Evolutionary conservation across 2,113 vertebrate genomes (phyloP), one percentile per base, ranked within the genome.

Genomic region (Anseranas semipalmata): DNA sequence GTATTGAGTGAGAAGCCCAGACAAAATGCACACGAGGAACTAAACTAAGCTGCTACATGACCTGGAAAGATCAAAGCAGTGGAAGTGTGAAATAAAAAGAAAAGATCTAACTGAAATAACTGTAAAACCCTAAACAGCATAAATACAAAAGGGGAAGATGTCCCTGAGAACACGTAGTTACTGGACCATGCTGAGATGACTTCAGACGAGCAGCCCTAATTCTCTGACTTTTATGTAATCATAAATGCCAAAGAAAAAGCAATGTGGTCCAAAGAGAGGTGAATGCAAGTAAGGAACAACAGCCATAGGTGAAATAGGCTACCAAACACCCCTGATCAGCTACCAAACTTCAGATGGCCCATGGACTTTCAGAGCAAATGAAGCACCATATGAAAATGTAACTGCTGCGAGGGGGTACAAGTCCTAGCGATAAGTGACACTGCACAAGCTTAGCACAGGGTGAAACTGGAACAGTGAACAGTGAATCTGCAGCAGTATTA

Each of bases 21-120:
- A 65, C 2, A 15, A 72, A 96, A 85, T 1, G 12, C 55, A 77
- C 20, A 85, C 22, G 22, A 89, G 67, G 50, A 96, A 85, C 86
- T 65, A 81, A 94, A 93, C 65, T 81, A 60, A 95, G 87, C 66
- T 85, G 92, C 84, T 92, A 41, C 32, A 20, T 91, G 94, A 92
- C 86, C 92, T 8, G 5, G 79, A 96, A 95, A 93, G 92, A 92
- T 89, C 73, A 87, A 90, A 96, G 87, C 74, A 91, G 85, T 62
- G 78, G 74, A 96, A 95, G 94, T 96, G 87, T 94, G 89, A 96
- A 93, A 92, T 89, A 91, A 95, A 89, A 90, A 79, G 73, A 78
- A 84, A 93, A 92, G 88, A 96, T 78, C 87, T 72, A 85, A 89
- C 91, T 85, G 89, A 95, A 89, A 79, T 85, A 96, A 94, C 77